These are phyloP conservation scores for Melanostoma mellinum DNA, from an alignment of 2,888 invertebrate species.

Conservation along the genomic window DNA sequence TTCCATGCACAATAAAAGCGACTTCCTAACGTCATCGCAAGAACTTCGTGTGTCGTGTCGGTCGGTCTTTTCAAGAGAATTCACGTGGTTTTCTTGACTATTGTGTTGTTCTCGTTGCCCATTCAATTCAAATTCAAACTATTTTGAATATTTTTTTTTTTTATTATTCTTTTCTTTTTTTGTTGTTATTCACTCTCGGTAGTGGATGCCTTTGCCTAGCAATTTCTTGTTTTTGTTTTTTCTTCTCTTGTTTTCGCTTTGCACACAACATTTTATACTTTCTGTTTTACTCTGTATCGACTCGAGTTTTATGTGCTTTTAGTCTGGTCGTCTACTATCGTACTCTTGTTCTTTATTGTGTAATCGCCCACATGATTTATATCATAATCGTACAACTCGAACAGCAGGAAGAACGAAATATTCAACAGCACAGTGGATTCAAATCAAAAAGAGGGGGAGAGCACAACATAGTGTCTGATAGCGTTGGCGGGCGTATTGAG, in stretches of 20 bases:
- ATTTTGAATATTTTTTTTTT: constrained; percentile 5
- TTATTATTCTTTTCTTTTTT: constrained; percentile 14
- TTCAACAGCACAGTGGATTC: constrained; percentile 14
- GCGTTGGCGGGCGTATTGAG: neutral
- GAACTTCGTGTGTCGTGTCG: neutral
- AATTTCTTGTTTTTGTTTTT: neutral
- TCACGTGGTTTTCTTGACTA: constrained; percentile 53
- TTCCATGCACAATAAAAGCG: no score
- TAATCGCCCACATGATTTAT: constrained; percentile 70
- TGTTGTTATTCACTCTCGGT: neutral
- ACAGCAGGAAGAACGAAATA: constrained; percentile 45
- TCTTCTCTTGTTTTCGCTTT: constrained; percentile 6
- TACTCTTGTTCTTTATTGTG: constrained; percentile 66
- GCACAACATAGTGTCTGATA: neutral
- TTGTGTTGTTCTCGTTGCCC: constrained; percentile 21
- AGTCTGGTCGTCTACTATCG: constrained; percentile 40
- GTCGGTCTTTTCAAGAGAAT: constrained; percentile 33
- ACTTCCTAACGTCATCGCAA: no score
- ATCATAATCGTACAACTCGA: constrained; percentile 53
- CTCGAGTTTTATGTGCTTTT: constrained; percentile 21
- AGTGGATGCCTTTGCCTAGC: no score
- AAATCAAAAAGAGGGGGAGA: constrained; percentile 9
- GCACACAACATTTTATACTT: constrained; percentile 14
- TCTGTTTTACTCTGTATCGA: constrained; percentile 22
- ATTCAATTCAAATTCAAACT: constrained; percentile 45